Evolutionary conservation across 2,797 vertebrate genomes (phyloP).

Genomic region (Syncerus caffer): DNA sequence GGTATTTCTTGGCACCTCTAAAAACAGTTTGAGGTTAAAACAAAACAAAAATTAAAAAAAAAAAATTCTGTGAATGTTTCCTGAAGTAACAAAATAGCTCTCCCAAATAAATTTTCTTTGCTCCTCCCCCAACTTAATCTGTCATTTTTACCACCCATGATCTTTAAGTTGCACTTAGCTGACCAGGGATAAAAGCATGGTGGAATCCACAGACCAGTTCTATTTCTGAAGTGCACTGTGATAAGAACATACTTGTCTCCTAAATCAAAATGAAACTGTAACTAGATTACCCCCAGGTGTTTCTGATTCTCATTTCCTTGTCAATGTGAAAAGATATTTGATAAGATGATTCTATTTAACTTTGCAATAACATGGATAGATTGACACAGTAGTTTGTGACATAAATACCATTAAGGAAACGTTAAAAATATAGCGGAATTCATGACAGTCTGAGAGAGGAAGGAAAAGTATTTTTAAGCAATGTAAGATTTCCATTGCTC

Average conservation of each 20-base stretch:
- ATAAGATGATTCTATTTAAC: not conserved
- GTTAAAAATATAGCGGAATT: not conserved
- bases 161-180: not conserved
- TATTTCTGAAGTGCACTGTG: not conserved
- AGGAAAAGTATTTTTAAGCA: not conserved
- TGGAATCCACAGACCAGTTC: not conserved
- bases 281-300: not conserved
- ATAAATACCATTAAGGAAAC: not conserved
- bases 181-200: not conserved
- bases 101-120: not conserved
- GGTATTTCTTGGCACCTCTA: not conserved
- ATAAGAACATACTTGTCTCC: not conserved
- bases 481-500: not conserved
- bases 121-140: not conserved
- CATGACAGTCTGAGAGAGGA: not conserved
- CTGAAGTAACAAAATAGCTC: not conserved
- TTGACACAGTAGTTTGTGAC: not conserved
- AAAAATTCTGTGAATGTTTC: not conserved
- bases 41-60: not conserved
- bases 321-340: not conserved
- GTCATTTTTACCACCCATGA: not conserved
- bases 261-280: constrained; percentile 23
- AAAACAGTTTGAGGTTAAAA: not conserved
- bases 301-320: not conserved
- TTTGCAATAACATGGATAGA: not conserved